A percentile compares a stretch with the other conserved stretches of the same genome.
These are phyloP conservation scores for Gobiocypris rarus DNA, from an alignment of 2,113 vertebrate species.

Conservation along the genomic window DNA sequence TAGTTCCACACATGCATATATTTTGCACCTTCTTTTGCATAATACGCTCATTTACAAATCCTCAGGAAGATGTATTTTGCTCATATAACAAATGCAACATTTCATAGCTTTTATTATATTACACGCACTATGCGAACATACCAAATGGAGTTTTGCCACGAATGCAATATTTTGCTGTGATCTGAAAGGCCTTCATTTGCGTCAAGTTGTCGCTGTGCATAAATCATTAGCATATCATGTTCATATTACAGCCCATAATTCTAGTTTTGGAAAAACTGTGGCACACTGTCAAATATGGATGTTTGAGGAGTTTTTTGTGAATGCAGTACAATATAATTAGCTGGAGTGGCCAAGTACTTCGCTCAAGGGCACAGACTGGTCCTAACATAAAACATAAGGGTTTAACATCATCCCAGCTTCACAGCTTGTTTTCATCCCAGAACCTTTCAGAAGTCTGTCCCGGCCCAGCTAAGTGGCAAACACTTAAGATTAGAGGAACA, in stretches of 20 bases:
- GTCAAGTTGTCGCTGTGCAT: neutral
- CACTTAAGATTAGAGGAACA: conserved; percentile 26
- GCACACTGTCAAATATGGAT: conserved; percentile 1
- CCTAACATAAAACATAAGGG: conserved; percentile 35
- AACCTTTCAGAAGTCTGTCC: conserved; percentile 37
- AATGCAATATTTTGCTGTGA: neutral
- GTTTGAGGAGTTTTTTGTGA: conserved; percentile 12
- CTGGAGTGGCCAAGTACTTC: conserved; percentile 23
- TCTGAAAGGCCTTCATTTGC: neutral
- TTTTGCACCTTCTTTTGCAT: conserved; percentile 41
- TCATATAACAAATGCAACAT: conserved; percentile 20
- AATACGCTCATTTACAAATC: conserved; percentile 32
- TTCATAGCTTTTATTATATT: conserved; percentile 24
- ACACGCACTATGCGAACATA: neutral
- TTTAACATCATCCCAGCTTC: conserved; percentile 36
- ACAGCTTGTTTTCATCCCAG: conserved; percentile 37
- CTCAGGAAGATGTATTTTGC: conserved; percentile 14
- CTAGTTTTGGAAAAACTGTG: conserved; percentile 18
- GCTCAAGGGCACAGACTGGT: conserved; percentile 24
- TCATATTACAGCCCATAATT: neutral
- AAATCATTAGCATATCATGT: conserved; percentile 11
- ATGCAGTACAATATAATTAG: conserved; percentile 30
- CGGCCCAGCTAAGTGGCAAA: conserved; percentile 27
- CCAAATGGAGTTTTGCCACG: neutral
- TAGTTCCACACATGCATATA: conserved; percentile 14